phyloP scores from a whole-genome alignment of 2,113 vertebrate species.

The Ivindomyrus marchei region DNA sequence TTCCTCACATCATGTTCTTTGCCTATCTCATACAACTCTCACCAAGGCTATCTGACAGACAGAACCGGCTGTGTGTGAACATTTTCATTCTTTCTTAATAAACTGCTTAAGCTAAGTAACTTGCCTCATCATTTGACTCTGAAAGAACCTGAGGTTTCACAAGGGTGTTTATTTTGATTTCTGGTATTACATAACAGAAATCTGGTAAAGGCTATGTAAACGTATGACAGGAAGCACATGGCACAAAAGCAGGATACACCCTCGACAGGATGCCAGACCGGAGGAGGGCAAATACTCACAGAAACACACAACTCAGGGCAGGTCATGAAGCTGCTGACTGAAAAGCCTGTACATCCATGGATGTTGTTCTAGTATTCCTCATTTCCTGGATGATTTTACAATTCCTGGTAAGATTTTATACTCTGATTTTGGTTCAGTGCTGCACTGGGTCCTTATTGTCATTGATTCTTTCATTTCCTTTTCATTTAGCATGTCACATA shows the following conservation, averaged over 20 bases:
- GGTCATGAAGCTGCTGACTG: neutral
- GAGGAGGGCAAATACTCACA: neutral
- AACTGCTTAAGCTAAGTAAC: neutral
- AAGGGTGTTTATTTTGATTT: neutral
- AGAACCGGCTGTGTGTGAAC: neutral
- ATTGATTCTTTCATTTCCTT: neutral
- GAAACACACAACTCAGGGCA: neutral
- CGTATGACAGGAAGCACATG: neutral
- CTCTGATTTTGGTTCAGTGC: neutral
- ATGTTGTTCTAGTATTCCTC: neutral
- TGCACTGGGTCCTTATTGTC: neutral
- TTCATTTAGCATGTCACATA: neutral
- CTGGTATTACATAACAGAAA: neutral
- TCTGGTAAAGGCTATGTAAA: neutral
- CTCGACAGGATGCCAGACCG: neutral
- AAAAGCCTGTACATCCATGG: neutral
- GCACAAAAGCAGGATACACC: neutral
- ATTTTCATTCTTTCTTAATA: neutral
- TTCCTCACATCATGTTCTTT: neutral
- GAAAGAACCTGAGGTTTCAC: neutral
- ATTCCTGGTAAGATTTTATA: neutral
- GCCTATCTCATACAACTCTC: neutral
- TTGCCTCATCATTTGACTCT: neutral
- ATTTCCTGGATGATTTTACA: neutral
- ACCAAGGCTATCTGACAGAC: neutral